phyloP scores from a whole-genome alignment of 2,888 invertebrate genomes.

The Ectemnius continuus region DNA sequence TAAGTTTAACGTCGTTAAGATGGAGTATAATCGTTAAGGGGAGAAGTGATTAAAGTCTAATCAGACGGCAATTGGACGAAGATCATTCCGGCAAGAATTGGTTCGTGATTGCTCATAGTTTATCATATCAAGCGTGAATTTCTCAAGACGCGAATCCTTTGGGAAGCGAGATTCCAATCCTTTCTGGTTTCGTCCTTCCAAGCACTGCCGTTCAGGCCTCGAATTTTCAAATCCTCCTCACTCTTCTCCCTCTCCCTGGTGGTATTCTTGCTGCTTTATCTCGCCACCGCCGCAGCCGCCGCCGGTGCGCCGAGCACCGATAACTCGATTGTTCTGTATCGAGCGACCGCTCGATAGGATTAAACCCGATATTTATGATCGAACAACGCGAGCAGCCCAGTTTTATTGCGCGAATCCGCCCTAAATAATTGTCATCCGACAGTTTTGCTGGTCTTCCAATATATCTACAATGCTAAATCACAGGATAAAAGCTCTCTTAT shows the following conservation, averaged over 20 bases:
- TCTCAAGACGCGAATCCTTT: background rate
- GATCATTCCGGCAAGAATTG: background rate
- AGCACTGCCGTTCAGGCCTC: constrained; percentile 49
- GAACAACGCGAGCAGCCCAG: background rate
- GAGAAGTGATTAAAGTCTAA: background rate
- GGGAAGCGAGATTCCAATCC: background rate
- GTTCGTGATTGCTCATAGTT: constrained; percentile 1
- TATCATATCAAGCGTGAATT: background rate
- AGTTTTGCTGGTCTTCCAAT: background rate
- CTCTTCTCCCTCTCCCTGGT: constrained; percentile 13
- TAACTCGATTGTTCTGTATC: background rate
- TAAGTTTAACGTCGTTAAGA: no score
- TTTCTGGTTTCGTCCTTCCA: background rate
- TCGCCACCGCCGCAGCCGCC: no score
- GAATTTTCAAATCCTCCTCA: constrained; percentile 31
- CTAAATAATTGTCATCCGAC: background rate
- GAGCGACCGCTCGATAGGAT: background rate
- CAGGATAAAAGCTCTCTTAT: no score
- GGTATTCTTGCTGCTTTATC: constrained; percentile 39
- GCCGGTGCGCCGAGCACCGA: background rate
- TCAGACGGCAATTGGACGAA: background rate
- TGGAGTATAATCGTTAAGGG: no score
- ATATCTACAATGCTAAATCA: no score
- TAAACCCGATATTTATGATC: constrained; percentile 1
- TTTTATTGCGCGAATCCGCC: constrained; percentile 2